phyloP scores from a whole-genome alignment of 2,888 invertebrate species.

The Omphaloscelis lunosa region DNA sequence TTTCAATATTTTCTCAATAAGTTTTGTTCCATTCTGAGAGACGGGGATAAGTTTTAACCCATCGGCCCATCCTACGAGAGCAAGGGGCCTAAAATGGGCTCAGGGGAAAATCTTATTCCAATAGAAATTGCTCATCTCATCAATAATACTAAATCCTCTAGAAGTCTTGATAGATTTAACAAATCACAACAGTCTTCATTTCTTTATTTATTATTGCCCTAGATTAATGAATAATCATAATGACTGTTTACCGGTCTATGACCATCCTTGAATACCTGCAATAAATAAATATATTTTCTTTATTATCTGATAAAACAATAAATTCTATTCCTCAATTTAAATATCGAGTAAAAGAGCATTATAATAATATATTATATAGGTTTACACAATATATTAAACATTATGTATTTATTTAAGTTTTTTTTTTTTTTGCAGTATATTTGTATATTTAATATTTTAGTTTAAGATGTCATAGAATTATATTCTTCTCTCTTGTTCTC shows the following conservation, averaged over 20 bases:
- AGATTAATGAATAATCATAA: conserved; percentile 8
- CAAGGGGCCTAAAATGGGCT: background rate
- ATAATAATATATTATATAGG: no score
- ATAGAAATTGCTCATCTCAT: background rate
- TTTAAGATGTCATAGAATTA: background rate
- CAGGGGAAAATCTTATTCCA: background rate
- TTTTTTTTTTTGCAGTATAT: no score
- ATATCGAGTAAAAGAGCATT: no score
- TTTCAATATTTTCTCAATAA: background rate
- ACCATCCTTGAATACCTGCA: background rate
- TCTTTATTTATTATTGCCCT: conserved; percentile 24
- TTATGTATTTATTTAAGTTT: no score
- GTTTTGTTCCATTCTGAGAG: background rate
- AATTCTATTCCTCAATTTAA: no score
- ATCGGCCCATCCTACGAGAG: background rate
- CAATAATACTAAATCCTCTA: background rate
- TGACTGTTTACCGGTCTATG: conserved; percentile 12
- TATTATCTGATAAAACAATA: conserved; percentile 12
- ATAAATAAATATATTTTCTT: background rate
- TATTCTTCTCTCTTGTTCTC: background rate
- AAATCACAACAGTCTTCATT: conserved; percentile 21
- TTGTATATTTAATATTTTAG: background rate
- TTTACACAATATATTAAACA: no score
- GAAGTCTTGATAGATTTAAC: background rate
- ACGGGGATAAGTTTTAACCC: background rate